Evolutionary conservation across 1,140 invertebrate species (phyloP), one percentile per base, ranked within the genome.

Genomic region (Globodera ellingtonae): DNA sequence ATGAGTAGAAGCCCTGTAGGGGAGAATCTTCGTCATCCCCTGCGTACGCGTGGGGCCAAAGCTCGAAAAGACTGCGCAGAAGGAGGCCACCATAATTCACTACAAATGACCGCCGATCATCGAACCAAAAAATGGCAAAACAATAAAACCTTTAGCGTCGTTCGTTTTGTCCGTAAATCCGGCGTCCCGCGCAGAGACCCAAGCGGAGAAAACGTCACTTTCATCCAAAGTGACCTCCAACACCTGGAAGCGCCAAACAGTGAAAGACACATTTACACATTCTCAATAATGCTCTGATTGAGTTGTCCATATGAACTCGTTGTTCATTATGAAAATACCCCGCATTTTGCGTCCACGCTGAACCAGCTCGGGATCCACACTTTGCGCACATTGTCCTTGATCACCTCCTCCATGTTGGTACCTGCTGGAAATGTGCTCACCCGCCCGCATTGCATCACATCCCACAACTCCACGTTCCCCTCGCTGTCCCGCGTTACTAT

Each of bases 331-430:
- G 3, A 35, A 91, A 92, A 90, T 91, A 95, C 94, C 79, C 97
- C 98, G 80, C 96, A 98, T 91, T 99, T 99, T 7, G 98, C 92
- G 91, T 99, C 97, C 74, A 99, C 95, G 87, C 95, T 97, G 90
- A 99, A 99, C 98, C 98, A 99, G 91, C 95, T 98, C 66, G 98
- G 98, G 85, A 99, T 95, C 91, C 94, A 98, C 72, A 99, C 93
- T 91, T 94, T 94, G 91, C 96, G 95, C 82, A 94, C 95, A 84
- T 94, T 92, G 89, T 94, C 94, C 88, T 97, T 96, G 0, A 97
- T 92, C 91, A 98, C 96, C 87, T 95, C 94, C 62, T 99, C 97
- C 90, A 91, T 98, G 94, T 3, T 95, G 92, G 87, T 93, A 92
- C 78, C 79, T 21, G 96, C 96, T 69, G 91, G 97, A 93, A 24